Percentiles rank a stretch among this genome's conserved stretches.
phyloP scores from a whole-genome alignment of 2,888 invertebrate species.

The Pyrrhosoma nymphula region DNA sequence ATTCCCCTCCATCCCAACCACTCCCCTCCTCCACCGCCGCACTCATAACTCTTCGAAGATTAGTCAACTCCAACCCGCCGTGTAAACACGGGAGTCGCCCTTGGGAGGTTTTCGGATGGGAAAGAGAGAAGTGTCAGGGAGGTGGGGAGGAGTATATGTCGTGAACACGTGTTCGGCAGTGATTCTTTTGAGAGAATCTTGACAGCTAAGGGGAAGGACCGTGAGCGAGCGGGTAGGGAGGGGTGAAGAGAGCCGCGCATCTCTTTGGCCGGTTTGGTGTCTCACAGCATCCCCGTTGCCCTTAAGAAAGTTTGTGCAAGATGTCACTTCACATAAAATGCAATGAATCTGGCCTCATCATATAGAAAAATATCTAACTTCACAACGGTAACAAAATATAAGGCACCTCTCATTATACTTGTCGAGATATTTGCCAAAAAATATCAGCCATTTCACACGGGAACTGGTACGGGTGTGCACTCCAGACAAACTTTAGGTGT shows the following conservation, averaged over 20 bases:
- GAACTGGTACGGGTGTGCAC: no score
- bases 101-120: background rate
- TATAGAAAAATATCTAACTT: no score
- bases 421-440: no score
- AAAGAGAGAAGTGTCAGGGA: background rate
- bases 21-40: background rate
- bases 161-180: slow-evolving; percentile 54
- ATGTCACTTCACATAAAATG: no score
- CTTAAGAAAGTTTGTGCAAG: background rate
- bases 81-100: slow-evolving; percentile 45
- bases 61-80: slow-evolving; percentile 53
- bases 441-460: no score
- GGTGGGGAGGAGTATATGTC: background rate
- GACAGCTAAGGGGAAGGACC: background rate
- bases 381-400: no score
- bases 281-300: background rate
- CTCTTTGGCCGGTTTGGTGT: background rate
- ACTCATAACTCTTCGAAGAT: slow-evolving; percentile 54
- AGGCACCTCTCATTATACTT: no score
- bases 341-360: no score
- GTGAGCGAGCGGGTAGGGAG: background rate
- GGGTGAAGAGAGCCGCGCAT: background rate
- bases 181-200: background rate
- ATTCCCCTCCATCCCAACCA: background rate
- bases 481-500: no score